Percentiles rank a stretch among this genome's conserved stretches.
Evolutionary conservation across 2,888 invertebrate genomes (phyloP).

Genomic region (Charanyca ferruginea): DNA sequence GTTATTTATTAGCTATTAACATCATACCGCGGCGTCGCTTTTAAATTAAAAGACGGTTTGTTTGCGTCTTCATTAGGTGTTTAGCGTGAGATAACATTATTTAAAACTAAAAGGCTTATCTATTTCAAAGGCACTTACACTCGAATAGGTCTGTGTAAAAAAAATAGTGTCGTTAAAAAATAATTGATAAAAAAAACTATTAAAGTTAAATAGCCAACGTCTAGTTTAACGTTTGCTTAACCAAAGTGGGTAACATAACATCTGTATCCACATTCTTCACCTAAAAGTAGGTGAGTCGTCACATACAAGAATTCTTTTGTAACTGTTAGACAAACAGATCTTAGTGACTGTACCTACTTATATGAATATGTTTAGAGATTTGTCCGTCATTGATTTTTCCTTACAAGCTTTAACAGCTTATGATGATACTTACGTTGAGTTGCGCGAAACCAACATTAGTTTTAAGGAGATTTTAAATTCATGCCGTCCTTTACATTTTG

Average conservation of each 20-base stretch:
- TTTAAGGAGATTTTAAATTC: no score
- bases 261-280: constrained; percentile 60
- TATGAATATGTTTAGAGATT: constrained; percentile 21
- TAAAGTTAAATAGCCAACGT: constrained; percentile 36
- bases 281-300: constrained; percentile 58
- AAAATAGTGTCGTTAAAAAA: constrained; percentile 12
- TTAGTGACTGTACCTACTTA: constrained; percentile 27
- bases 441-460: no score
- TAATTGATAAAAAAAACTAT: constrained; percentile 26
- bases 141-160: not conserved
- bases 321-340: constrained; percentile 58
- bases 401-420: not conserved
- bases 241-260: constrained; percentile 52
- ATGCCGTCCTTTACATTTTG: no score
- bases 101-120: constrained; percentile 21
- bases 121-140: not conserved
- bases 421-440: no score
- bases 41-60: constrained; percentile 34
- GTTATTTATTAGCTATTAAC: constrained; percentile 57
- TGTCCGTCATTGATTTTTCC: not conserved
- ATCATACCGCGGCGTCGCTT: constrained; percentile 29
- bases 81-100: constrained; percentile 10
- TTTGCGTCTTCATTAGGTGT: constrained; percentile 44
- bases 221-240: constrained; percentile 50
- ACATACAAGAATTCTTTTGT: constrained; percentile 66